These are phyloP conservation scores for Tachysurus vachellii DNA, from an alignment of 2,113 vertebrate genomes.

Conservation along the genomic window DNA sequence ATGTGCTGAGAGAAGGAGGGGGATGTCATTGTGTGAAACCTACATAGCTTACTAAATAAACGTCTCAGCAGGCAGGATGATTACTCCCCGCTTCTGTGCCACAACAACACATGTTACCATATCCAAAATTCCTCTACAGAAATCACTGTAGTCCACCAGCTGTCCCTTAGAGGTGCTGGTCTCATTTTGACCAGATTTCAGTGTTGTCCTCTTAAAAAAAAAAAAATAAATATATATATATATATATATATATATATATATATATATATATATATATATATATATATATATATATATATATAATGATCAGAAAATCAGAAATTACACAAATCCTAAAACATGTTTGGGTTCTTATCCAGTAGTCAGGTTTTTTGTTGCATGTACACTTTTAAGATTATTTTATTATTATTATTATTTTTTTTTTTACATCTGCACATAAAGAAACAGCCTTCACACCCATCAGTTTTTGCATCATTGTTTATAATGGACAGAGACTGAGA, in stretches of 20 bases:
- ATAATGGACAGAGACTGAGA: background rate
- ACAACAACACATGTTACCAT: constrained; percentile 31
- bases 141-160: constrained; percentile 15
- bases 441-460: background rate
- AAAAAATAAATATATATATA: background rate
- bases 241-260: background rate
- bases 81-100: constrained; percentile 32
- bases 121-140: constrained; percentile 25
- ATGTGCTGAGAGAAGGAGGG: constrained; percentile 16
- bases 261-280: background rate
- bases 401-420: background rate
- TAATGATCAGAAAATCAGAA: background rate
- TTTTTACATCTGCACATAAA: background rate
- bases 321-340: background rate
- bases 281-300: no score
- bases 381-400: no score
- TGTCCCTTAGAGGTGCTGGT: background rate
- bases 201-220: background rate
- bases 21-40: constrained; percentile 44
- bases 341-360: background rate
- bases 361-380: background rate
- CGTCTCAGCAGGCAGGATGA: constrained; percentile 31
- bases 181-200: background rate
- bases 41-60: constrained; percentile 49
- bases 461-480: background rate